Base-by-base conservation (phyloP, 2,113 vertebrate genomes). In the Daubentonia madagascariensis region DNA sequence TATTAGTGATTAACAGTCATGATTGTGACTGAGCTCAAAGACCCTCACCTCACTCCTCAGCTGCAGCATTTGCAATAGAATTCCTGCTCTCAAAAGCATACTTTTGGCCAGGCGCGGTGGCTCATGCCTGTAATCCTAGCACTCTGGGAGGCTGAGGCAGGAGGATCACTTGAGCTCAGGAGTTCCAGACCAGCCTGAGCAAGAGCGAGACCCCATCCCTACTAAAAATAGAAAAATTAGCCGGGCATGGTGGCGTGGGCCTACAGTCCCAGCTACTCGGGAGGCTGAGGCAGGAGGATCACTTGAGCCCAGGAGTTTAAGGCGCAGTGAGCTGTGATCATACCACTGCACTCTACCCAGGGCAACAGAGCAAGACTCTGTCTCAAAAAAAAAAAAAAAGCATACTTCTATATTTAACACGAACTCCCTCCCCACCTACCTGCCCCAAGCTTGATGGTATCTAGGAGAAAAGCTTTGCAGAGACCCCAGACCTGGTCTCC, bases 11-110 rank as follows among this genome's bases (percentile, higher is more conserved):
- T 2, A 43, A n/a, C 32, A 52, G 32, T 54, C 22, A 0, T 0
- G 1, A 25, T 37, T 2, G 8, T 50, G n/a, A 17, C 57, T 22
- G n/a, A 28, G 54, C 63, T 61, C 22, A 6, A 35, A 89, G 17
- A 17, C 61, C 61, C 85, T 68, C 13, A 1, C 23, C 30, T 23
- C 40, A 3, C 54, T 68, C 52, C 50, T 73, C 43, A 22, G 59
- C 48, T 57, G 20, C 50, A 12, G 40, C 4, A 0, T 61, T 79
- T 6, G 0, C 48, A 0, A 0, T 6, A 4, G 61, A 63, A 28
- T 28, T 65, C 37, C 68, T 14, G 11, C 43, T 65, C 67, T 81
- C 18, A 1, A 35, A 32, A 70, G 45, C 35, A 11, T 12, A 5
- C 8, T 37, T n/a, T 54, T 16, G 70, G 70, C 23, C 23, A 4